phyloP scores from a whole-genome alignment of 2,888 invertebrate genomes.

The Dicycla oo region DNA sequence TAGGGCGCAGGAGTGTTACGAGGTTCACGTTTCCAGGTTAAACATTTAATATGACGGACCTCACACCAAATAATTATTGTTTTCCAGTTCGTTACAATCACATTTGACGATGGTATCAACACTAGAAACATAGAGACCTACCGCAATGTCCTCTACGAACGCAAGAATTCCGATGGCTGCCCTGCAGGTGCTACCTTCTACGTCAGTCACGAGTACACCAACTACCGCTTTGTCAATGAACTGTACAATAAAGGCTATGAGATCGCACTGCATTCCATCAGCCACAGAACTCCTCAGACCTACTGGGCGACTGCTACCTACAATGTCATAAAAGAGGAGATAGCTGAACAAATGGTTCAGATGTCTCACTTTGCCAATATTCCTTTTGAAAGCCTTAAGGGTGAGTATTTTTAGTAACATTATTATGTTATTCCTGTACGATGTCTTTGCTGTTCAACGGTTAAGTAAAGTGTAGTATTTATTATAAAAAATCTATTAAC shows the following conservation, averaged over 20 bases:
- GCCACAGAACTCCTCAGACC: constrained; percentile 87
- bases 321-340: constrained; percentile 88
- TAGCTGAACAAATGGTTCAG: constrained; percentile 90
- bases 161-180: constrained; percentile 92
- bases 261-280: constrained; percentile 93
- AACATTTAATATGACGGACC: background rate
- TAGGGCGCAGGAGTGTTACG: background rate
- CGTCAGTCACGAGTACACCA: constrained; percentile 93
- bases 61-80: background rate
- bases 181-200: constrained; percentile 92
- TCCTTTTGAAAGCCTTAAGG: constrained; percentile 79
- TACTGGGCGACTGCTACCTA: constrained; percentile 91
- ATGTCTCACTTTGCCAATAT: constrained; percentile 90
- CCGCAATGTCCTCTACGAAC: constrained; percentile 84
- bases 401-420: constrained; percentile 63
- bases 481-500: background rate
- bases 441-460: background rate
- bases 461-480: background rate
- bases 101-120: constrained; percentile 92
- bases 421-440: no score
- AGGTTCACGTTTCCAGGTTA: background rate
- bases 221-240: constrained; percentile 91
- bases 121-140: constrained; percentile 89
- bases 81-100: constrained; percentile 91
- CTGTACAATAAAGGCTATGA: constrained; percentile 91